Conservation (phyloP, 2,113 vertebrate species). For the Pungitius pungitius region DNA sequence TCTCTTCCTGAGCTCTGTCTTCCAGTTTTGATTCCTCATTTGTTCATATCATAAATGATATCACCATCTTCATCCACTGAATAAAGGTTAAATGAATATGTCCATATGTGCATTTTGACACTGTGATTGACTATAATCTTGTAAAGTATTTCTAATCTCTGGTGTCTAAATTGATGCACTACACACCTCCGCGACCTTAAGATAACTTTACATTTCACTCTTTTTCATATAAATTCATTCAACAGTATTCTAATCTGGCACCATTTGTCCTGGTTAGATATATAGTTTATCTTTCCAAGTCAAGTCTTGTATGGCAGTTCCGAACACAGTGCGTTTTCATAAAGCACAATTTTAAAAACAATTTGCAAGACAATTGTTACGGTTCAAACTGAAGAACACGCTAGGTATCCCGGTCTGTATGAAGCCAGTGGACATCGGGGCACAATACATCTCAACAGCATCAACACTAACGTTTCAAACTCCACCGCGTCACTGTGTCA, state of each 20-base stretch:
- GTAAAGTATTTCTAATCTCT: background rate
- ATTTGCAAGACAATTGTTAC: constrained; percentile 1
- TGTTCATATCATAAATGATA: background rate
- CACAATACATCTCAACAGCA: no score
- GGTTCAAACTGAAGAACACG: constrained; percentile 8
- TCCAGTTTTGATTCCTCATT: background rate
- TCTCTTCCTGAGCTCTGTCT: background rate
- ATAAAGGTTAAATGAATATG: constrained; percentile 5
- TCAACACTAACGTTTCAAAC: constrained; percentile 47
- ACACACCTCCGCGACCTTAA: background rate
- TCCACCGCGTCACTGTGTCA: constrained; percentile 20
- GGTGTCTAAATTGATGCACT: background rate
- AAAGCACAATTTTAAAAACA: background rate
- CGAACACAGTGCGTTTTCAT: background rate
- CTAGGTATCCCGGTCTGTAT: constrained; percentile 6
- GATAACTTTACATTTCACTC: constrained; percentile 3
- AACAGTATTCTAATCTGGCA: background rate
- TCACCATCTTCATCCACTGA: background rate
- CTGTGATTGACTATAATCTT: background rate
- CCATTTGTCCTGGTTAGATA: background rate
- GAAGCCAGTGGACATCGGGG: constrained; percentile 24
- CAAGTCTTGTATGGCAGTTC: background rate
- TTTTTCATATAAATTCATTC: background rate
- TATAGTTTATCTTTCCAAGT: background rate
- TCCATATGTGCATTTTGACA: background rate